Evolutionary conservation across 2,888 invertebrate species (phyloP), one percentile per base, ranked within the genome.

Genomic region (Eristalis tenax): DNA sequence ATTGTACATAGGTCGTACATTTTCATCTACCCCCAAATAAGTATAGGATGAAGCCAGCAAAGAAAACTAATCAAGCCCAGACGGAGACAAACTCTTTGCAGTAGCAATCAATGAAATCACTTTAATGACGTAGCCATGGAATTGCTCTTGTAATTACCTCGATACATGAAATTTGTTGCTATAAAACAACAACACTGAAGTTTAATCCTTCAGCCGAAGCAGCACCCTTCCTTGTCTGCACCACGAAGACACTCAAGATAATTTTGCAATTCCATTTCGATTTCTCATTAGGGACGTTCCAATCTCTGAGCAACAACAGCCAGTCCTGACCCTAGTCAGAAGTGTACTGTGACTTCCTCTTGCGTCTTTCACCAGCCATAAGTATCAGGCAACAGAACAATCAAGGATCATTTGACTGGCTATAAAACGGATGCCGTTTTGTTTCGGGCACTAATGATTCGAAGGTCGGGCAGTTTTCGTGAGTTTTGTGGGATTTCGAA

Each of bases 401-500:
- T 87, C 87, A 87, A 87, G 87, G 87, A 83, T 83, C 83, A 83
- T 87, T 87, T 87, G 79, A 80, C 87, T 83, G 76, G 76, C 87
- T 80, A 87, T 87, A 83, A 87, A 87, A 79, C 64, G 76, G 68
- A 50, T 83, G 83, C 79, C 79, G 65, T 77, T 83, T 80, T 73
- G 87, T 83, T 83, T 80, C 38, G 28, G 75, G 65, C 73, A 87
- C 80, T 87, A 87, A 87, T 83, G 83, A 73, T 87, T 83, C 68
- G 43, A 80, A 87, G 73, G 79, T 32, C 32, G 32, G 32, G 32
- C 5, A 87, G 71, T 83, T 87, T 83, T 66, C 83, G 35, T 74
- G 63, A 59, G 59, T 82, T 86, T 69, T 74, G 78, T 82, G 66
- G 68, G 69, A 78, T 78, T 85, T 77, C 64, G 77, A 77, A 81